A percentile compares a stretch with the other conserved stretches of the same genome.
Evolutionary conservation across 2,888 invertebrate genomes (phyloP).

Genomic region (Geotrupes spiniger): DNA sequence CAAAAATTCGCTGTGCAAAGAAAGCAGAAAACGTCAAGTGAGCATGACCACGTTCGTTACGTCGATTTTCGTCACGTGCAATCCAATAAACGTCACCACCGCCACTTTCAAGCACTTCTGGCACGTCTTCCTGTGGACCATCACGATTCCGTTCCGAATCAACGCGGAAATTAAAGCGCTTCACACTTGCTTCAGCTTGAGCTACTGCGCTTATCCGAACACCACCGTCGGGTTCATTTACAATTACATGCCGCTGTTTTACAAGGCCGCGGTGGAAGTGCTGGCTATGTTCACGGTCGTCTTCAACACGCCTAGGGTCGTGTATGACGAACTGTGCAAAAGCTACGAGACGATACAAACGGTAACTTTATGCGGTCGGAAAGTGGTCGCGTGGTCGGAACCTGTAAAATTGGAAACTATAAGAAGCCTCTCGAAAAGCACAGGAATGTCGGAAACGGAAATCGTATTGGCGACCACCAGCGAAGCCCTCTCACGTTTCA

Average conservation of each 20-base stretch:
- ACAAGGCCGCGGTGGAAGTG: slow-evolving; percentile 48
- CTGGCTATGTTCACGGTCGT: slow-evolving; percentile 48
- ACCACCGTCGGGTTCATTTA: slow-evolving; percentile 44
- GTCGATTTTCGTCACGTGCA: slow-evolving; percentile 47
- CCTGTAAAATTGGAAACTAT: slow-evolving; percentile 59
- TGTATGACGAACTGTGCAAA: slow-evolving; percentile 60
- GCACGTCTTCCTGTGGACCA: slow-evolving; percentile 13
- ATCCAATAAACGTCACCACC: slow-evolving; percentile 49
- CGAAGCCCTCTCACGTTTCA: slow-evolving; percentile 63
- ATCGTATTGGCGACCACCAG: slow-evolving; percentile 62
- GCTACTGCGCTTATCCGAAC: slow-evolving; percentile 45
- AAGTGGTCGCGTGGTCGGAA: slow-evolving; percentile 71
- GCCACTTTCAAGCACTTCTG: slow-evolving; percentile 44
- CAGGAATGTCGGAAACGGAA: slow-evolving; percentile 63
- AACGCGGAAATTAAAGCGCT: slow-evolving; percentile 51
- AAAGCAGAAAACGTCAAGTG: slow-evolving; percentile 41
- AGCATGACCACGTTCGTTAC: slow-evolving; percentile 38
- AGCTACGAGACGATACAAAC: slow-evolving; percentile 58
- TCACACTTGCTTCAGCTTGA: slow-evolving; percentile 39
- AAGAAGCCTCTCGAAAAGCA: slow-evolving; percentile 57
- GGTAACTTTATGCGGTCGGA: slow-evolving; percentile 67
- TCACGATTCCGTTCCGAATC: slow-evolving; percentile 46
- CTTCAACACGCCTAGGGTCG: slow-evolving; percentile 53
- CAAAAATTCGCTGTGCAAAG: slow-evolving; percentile 40
- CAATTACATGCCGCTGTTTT: slow-evolving; percentile 51